These are phyloP conservation scores for Cantharis nigra DNA, from an alignment of 2,888 invertebrate species.

Conservation along the genomic window DNA sequence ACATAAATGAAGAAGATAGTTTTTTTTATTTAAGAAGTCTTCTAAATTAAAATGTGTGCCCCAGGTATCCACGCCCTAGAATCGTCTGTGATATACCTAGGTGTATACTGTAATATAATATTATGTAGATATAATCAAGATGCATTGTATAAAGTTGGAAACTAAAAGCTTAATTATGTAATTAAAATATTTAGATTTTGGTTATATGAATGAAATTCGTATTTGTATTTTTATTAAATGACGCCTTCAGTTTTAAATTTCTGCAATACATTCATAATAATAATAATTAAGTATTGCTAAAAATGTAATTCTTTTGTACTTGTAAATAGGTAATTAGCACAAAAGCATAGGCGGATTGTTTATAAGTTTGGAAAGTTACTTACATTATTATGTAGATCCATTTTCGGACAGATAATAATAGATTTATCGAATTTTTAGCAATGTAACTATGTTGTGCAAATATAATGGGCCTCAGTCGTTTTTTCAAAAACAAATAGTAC, in stretches of 20 bases:
- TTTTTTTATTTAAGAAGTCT: neutral
- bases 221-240: neutral
- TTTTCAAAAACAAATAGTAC: neutral
- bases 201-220: slow-evolving; percentile 1
- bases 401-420: neutral
- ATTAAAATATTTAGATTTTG: neutral
- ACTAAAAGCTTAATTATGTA: neutral
- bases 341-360: slow-evolving; percentile 8
- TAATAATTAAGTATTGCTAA: slow-evolving; percentile 16
- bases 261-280: slow-evolving; percentile 8
- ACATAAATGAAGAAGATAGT: too few species aligned
- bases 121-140: neutral
- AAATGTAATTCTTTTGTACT: slow-evolving; percentile 13
- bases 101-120: neutral
- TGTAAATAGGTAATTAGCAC: neutral
- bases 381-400: neutral
- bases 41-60: neutral
- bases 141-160: neutral
- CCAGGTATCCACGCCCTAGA: neutral
- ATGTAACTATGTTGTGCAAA: neutral
- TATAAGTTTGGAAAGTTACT: slow-evolving; percentile 7
- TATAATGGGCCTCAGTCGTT: neutral
- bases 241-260: slow-evolving; percentile 5
- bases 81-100: neutral
- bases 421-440: neutral